Base-by-base conservation (phyloP, 2,797 vertebrate genomes). In the Hippopotamyrus pictus region DNA sequence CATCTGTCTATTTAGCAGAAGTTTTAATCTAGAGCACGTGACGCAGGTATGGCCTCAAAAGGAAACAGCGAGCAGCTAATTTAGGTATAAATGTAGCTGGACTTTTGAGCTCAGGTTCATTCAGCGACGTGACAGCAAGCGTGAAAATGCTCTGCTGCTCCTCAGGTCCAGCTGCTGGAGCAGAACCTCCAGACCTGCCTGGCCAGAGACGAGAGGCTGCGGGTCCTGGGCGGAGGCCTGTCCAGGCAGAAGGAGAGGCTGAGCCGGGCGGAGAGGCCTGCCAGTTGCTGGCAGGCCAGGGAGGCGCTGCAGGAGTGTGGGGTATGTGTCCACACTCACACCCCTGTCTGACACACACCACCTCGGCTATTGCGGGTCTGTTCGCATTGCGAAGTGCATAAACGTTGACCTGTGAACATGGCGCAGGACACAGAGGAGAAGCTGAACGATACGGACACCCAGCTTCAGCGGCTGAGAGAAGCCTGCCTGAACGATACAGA, bases 131-230 rank as follows among this genome's bases (percentile, higher is more conserved):
- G 59, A 65, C 59, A 12, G 22, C 9, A 3, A 29, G 59, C 11
- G 25, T 69, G 25, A 29, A 29, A 12, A 33, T 11, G 62, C 62
- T 33, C 3, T 19, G 14, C 11, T 25, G 44, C 12, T 50, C 59
- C 93, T 3, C 91, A 99, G 99, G 94, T 96, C 76, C 92, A 93
- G 90, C 94, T 93, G 50, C 92, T 95, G 54, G 97, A 98, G 83
- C 93, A 96, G 50, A 88, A 95, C 88, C 95, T 94, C 92, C 96
- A 96, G 91, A 92, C 93, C 11, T 95, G 96, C 90, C 91, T 91
- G n/a, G 95, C 96, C 91, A 96, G 96, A 91, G 97, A 99, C 93
- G 95, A 90, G 92, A 95, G 88, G 93, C 93, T 97, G 57, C 94
- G 94, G 89, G 91, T 88, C 85, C 91, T 98, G 41, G 88, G 1